phyloP scores from a whole-genome alignment of 2,888 invertebrate species.

The Rhimphoctona megacephalus region DNA sequence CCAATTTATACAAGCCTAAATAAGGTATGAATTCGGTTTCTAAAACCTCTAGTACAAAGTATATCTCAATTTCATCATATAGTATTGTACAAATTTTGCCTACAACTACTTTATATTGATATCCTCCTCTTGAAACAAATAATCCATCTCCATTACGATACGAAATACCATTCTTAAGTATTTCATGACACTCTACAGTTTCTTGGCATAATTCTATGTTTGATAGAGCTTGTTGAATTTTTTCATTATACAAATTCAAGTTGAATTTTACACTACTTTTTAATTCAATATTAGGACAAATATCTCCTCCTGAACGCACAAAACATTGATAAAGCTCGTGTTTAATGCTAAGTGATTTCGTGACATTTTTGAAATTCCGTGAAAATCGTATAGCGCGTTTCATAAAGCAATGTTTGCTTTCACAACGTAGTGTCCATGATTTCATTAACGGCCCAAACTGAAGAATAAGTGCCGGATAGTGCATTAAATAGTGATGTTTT shows the following conservation, averaged over 20 bases:
- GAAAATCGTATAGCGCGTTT: constrained; percentile 59
- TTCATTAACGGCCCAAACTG: constrained; percentile 67
- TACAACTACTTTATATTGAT: constrained; percentile 55
- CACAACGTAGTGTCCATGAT: constrained; percentile 67
- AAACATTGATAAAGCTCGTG: constrained; percentile 64
- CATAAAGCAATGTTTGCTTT: constrained; percentile 72
- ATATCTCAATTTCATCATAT: constrained; percentile 47
- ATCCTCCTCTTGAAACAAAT: constrained; percentile 38
- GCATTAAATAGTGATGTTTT: constrained; percentile 67
- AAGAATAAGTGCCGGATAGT: constrained; percentile 60
- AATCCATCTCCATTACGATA: constrained; percentile 53
- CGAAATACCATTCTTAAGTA: constrained; percentile 35
- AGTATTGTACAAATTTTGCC: constrained; percentile 48
- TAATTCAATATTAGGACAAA: constrained; percentile 7
- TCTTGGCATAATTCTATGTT: constrained; percentile 6
- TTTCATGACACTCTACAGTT: constrained; percentile 44
- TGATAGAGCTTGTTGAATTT: constrained; percentile 33
- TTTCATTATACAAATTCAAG: constrained; percentile 36
- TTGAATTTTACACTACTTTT: constrained; percentile 38
- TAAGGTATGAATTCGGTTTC: constrained; percentile 38
- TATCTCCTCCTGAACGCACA: constrained; percentile 54
- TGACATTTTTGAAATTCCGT: constrained; percentile 69
- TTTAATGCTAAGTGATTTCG: constrained; percentile 58
- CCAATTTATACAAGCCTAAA: background rate
- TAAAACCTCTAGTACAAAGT: constrained; percentile 53